Conservation (phyloP, 35 echinoderm and acorn worm genomes). For the Lytechinus variegatus region DNA sequence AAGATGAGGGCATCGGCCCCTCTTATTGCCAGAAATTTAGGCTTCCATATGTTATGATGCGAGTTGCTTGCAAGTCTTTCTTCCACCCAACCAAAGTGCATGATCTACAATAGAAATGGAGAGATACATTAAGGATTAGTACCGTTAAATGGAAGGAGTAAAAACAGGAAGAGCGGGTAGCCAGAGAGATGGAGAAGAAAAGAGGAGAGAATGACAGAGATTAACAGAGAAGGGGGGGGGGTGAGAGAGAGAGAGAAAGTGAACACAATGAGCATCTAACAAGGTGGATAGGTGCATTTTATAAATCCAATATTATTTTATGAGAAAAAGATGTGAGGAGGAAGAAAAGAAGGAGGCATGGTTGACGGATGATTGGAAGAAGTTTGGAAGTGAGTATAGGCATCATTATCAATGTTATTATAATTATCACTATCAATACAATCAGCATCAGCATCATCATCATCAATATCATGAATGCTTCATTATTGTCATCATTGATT, state of each 20-base stretch:
- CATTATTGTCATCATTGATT: too few species aligned
- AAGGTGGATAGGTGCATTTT: too few species aligned
- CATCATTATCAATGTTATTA: too few species aligned
- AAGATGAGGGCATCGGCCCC: slow-evolving; percentile 89
- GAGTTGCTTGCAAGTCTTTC: slow-evolving; percentile 69
- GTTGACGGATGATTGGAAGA: too few species aligned
- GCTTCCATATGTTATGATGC: slow-evolving; percentile 77
- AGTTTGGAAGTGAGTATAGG: too few species aligned
- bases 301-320: too few species aligned
- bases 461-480: too few species aligned
- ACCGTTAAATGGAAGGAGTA: neutral
- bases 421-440: too few species aligned
- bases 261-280: neutral
- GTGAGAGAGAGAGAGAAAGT: neutral
- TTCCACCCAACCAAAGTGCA: slow-evolving; percentile 89
- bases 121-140: neutral
- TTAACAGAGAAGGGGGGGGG: neutral
- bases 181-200: neutral
- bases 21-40: slow-evolving; percentile 92
- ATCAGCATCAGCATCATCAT: too few species aligned
- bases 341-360: too few species aligned
- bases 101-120: slow-evolving; percentile 57
- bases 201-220: neutral
- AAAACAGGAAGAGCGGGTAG: neutral
- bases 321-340: too few species aligned